Evolutionary conservation across 2,797 vertebrate species (phyloP).

Genomic region (Mallotus villosus): DNA sequence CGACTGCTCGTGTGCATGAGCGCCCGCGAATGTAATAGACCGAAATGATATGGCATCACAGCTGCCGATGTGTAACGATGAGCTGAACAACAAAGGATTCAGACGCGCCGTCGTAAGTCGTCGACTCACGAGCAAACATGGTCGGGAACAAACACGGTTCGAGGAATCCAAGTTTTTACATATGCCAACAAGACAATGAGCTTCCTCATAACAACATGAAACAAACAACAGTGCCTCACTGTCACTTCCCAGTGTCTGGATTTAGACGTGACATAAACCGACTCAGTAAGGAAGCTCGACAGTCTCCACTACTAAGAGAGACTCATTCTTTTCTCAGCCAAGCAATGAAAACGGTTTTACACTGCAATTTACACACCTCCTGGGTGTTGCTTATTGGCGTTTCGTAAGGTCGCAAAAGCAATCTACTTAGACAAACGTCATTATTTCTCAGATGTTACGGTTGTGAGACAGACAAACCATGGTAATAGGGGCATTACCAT

Average conservation of each 20-base stretch:
- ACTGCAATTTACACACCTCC: conserved; percentile 3
- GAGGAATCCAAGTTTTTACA: neutral
- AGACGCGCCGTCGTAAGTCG: neutral
- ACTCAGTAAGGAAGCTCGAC: neutral
- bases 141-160: neutral
- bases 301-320: neutral
- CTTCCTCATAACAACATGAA: neutral
- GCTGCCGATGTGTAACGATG: neutral
- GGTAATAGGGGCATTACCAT: neutral
- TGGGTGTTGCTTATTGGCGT: neutral
- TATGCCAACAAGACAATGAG: neutral
- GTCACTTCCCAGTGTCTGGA: neutral
- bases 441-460: neutral
- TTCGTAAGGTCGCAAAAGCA: neutral
- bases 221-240: neutral
- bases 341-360: neutral
- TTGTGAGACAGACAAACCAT: neutral
- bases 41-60: neutral
- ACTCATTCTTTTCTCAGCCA: neutral
- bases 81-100: neutral
- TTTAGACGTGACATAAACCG: neutral
- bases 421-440: neutral
- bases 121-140: too few species aligned
- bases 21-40: neutral
- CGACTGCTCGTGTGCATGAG: too few species aligned